phyloP scores from a whole-genome alignment of 2,888 invertebrate species.

The Timandra comae region DNA sequence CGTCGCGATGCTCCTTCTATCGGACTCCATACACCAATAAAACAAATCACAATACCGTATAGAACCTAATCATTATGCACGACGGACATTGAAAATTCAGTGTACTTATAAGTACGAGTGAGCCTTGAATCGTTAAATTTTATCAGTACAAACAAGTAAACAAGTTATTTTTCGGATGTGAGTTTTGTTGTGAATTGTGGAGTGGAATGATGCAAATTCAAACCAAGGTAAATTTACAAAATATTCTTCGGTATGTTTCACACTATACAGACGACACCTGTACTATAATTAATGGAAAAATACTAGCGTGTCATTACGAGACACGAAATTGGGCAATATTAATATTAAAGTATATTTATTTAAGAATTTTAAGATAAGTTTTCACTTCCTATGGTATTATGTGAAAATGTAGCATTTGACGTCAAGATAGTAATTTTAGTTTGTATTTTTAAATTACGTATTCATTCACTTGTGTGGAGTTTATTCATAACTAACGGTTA shows the following conservation, averaged over 20 bases:
- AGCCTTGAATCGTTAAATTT: conserved; percentile 21
- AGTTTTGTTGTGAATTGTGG: conserved; percentile 36
- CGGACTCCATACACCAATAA: conserved; percentile 22
- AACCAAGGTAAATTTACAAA: conserved; percentile 29
- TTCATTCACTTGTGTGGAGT: too few species aligned
- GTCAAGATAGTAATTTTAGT: too few species aligned
- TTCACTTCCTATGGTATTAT: too few species aligned
- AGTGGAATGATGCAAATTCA: conserved; percentile 26
- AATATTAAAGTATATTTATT: too few species aligned
- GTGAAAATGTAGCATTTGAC: too few species aligned
- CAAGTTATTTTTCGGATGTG: conserved; percentile 33
- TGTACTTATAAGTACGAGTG: conserved; percentile 18
- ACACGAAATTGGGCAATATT: too few species aligned
- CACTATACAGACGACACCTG: too few species aligned
- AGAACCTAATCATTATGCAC: conserved; percentile 28
- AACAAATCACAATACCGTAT: conserved; percentile 34
- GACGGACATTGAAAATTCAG: conserved; percentile 29
- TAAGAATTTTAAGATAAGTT: too few species aligned
- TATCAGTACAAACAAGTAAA: conserved; percentile 14
- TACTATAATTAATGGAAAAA: too few species aligned
- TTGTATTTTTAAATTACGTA: too few species aligned
- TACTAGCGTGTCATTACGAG: too few species aligned
- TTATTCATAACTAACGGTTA: too few species aligned
- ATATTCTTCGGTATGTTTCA: conserved; percentile 24
- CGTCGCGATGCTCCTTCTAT: neutral